Conservation (phyloP, 2,888 invertebrate species). For the Lepetodrilus schrolli region DNA sequence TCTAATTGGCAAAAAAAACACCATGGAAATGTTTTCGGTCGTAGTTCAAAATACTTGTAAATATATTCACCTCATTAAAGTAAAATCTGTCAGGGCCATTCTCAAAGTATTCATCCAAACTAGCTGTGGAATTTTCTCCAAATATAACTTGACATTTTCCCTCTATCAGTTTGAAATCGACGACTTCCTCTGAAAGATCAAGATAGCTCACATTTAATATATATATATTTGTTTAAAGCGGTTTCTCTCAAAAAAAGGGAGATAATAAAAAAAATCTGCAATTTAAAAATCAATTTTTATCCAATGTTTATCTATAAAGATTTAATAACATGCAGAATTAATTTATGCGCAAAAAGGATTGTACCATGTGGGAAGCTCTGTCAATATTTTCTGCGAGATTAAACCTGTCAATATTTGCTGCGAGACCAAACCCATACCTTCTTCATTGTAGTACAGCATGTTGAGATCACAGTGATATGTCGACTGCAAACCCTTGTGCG, state of each 20-base stretch:
- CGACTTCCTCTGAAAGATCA: conserved; percentile 50
- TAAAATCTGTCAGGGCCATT: conserved; percentile 84
- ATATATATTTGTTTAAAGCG: neutral
- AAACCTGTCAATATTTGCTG: no score
- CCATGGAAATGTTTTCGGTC: no score
- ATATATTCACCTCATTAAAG: conserved; percentile 80
- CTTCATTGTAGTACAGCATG: conserved; percentile 85
- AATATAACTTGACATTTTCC: conserved; percentile 84
- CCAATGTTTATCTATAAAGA: no score
- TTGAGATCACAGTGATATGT: conserved; percentile 83
- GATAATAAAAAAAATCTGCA: neutral
- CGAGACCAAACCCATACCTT: no score
- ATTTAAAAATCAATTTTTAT: neutral
- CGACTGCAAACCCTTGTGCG: conserved; percentile 78
- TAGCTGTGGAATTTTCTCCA: conserved; percentile 79
- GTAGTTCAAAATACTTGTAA: no score
- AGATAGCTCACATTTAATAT: neutral
- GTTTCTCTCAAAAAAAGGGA: neutral
- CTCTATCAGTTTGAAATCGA: conserved; percentile 76
- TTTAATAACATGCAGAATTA: no score
- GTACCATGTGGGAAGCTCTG: no score
- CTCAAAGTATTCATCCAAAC: conserved; percentile 80
- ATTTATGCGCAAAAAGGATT: no score
- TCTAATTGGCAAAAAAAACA: no score
- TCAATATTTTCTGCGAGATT: no score